Evolutionary conservation across 2,797 vertebrate genomes (phyloP).

Genomic region (Thamnophis elegans): DNA sequence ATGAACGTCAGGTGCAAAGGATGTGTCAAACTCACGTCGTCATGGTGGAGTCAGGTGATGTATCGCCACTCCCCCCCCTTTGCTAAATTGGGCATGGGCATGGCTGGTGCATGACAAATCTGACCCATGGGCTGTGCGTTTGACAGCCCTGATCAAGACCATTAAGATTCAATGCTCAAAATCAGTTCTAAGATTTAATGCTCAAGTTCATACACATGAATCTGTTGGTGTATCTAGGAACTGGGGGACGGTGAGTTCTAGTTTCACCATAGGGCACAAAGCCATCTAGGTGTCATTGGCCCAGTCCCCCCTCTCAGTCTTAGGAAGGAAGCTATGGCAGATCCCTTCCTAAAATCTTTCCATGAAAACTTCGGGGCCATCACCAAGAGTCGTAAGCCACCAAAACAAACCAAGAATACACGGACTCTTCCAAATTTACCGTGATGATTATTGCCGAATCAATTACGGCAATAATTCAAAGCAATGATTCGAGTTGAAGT

Average conservation of each 20-base stretch:
- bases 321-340: neutral
- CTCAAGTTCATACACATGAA: neutral
- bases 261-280: neutral
- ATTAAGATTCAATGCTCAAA: neutral
- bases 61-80: no score
- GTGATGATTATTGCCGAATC: neutral
- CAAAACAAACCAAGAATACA: neutral
- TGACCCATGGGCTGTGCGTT: no score
- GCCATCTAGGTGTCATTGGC: neutral
- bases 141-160: neutral
- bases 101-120: no score
- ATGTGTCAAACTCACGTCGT: neutral
- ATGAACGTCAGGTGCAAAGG: neutral
- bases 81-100: fast-evolving
- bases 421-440: neutral
- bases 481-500: neutral
- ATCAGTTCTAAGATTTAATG: neutral
- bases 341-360: neutral
- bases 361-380: neutral
- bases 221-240: neutral
- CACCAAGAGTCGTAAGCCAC: neutral
- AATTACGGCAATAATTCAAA: neutral
- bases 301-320: neutral
- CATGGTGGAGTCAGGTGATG: no score
- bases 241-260: neutral